A percentile compares a stretch with the other conserved stretches of the same genome.
phyloP scores from a whole-genome alignment of 2,797 vertebrate species.

The Gallinago nigripennis region DNA sequence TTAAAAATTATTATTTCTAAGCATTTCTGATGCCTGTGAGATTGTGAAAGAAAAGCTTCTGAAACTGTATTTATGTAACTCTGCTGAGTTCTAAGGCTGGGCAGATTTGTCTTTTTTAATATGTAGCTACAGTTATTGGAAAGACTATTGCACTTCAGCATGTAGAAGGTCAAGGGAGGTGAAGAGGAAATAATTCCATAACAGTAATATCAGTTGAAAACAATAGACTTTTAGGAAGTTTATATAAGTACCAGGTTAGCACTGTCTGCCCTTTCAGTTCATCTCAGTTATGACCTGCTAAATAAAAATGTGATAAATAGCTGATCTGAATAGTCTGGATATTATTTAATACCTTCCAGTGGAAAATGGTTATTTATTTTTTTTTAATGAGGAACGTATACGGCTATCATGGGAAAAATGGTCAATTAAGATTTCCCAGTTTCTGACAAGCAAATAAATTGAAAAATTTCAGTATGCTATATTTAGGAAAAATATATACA shows the following conservation, averaged over 20 bases:
- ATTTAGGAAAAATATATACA: neutral
- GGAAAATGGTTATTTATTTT: neutral
- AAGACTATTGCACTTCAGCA: neutral
- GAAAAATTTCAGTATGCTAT: neutral
- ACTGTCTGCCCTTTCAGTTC: neutral
- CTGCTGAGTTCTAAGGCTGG: neutral
- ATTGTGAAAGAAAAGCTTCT: neutral
- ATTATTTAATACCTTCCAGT: neutral
- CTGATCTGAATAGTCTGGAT: neutral
- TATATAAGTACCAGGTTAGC: neutral
- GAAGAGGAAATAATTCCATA: conserved; percentile 1
- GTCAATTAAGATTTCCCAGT: neutral
- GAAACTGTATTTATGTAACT: neutral
- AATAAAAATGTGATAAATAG: conserved; percentile 3
- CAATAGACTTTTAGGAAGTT: neutral
- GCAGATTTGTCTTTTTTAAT: neutral
- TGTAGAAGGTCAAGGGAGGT: neutral
- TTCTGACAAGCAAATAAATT: neutral
- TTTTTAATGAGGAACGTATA: neutral
- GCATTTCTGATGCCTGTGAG: neutral
- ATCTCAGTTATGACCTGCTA: neutral
- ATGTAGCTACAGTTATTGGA: neutral
- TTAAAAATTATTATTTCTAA: neutral
- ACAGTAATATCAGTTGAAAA: neutral
- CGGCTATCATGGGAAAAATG: fast-evolving